phyloP scores from a whole-genome alignment of 1,140 invertebrate species.

The Apis cerana region DNA sequence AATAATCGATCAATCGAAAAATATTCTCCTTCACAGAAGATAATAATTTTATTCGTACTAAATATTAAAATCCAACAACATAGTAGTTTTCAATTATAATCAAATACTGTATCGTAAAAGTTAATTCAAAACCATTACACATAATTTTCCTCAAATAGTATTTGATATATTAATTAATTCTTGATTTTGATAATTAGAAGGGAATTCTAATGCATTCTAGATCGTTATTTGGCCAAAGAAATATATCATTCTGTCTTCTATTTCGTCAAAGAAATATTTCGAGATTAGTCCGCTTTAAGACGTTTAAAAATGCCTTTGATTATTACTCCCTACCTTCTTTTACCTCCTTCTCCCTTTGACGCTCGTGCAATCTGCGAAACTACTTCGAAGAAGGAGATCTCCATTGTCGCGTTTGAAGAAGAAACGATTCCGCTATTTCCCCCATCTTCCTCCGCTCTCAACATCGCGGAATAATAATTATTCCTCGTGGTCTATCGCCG shows the following conservation, averaged over 20 bases:
- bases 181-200: no score
- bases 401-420: background rate
- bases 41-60: no score
- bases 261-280: background rate
- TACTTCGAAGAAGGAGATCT: background rate
- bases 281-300: constrained; percentile 8
- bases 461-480: constrained; percentile 3
- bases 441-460: background rate
- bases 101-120: no score
- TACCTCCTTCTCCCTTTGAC: background rate
- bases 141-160: no score
- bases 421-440: background rate
- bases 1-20: no score
- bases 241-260: background rate
- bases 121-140: no score
- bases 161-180: no score
- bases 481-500: background rate
- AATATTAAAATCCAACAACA: no score
- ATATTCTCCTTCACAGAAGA: no score
- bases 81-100: no score
- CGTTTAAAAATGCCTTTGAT: constrained; percentile 24
- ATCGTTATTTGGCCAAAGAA: background rate
- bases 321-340: background rate
- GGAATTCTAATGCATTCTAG: background rate
- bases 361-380: background rate